Conservation (phyloP, 2,797 vertebrate genomes). For the Acanthopagrus latus region DNA sequence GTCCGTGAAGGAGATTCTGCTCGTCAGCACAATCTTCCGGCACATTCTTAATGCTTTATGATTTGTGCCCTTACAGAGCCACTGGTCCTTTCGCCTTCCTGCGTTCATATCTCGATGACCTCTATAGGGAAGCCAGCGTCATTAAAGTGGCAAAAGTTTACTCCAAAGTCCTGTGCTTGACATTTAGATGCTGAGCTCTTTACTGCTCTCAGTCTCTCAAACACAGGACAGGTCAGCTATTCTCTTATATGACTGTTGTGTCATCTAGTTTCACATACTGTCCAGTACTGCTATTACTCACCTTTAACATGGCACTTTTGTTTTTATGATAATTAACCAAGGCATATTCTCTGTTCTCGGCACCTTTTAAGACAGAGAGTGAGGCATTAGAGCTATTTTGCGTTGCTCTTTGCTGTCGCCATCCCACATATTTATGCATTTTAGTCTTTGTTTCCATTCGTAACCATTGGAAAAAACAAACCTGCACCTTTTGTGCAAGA, state of each 20-base stretch:
- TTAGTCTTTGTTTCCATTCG: slow-evolving; percentile 17
- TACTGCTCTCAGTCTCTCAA: background rate
- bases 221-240: background rate
- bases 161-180: slow-evolving; percentile 8
- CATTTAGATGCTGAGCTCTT: slow-evolving; percentile 27
- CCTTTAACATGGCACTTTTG: background rate
- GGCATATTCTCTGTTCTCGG: slow-evolving; percentile 1
- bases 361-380: slow-evolving; percentile 4
- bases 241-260: background rate
- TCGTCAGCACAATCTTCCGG: slow-evolving; percentile 70
- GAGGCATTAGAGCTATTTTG: slow-evolving; percentile 17
- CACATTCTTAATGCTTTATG: slow-evolving; percentile 64
- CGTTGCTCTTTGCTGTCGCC: slow-evolving; percentile 7
- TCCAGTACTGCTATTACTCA: background rate
- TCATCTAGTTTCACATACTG: background rate
- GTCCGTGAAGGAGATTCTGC: slow-evolving; percentile 58
- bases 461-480: background rate
- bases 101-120: slow-evolving; percentile 47
- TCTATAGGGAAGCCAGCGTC: slow-evolving; percentile 28
- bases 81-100: slow-evolving; percentile 22
- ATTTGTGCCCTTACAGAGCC: slow-evolving; percentile 44
- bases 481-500: background rate
- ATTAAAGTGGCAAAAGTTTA: slow-evolving; percentile 17
- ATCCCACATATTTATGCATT: slow-evolving; percentile 18
- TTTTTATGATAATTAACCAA: slow-evolving; percentile 5